Evolutionary conservation across 1,140 invertebrate genomes (phyloP).

Genomic region (Penaeus vannamei): DNA sequence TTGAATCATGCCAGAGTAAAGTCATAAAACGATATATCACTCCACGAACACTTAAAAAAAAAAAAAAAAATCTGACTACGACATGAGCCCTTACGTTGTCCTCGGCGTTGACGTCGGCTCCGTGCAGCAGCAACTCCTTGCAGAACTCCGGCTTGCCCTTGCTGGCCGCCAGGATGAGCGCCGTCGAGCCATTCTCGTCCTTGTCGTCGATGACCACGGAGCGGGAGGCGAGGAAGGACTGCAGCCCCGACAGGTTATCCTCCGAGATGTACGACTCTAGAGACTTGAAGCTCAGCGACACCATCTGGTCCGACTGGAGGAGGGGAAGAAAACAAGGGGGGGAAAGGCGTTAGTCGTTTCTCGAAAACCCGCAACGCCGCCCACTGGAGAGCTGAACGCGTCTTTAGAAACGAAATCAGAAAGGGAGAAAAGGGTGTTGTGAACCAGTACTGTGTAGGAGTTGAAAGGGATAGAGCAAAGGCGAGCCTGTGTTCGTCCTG

Average conservation of each 20-base stretch:
- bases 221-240: constrained; percentile 85
- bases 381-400: background rate
- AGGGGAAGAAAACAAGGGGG: constrained; percentile 39
- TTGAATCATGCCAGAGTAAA: background rate
- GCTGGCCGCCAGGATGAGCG: constrained; percentile 89
- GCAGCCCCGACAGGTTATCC: constrained; percentile 84
- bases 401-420: background rate
- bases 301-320: constrained; percentile 68
- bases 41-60: too few species aligned
- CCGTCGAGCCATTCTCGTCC: constrained; percentile 94
- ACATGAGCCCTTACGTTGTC: constrained; percentile 79
- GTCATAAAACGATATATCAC: too few species aligned
- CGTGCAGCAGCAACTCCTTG: constrained; percentile 85
- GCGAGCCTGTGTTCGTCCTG: too few species aligned
- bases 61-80: background rate
- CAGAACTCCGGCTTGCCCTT: constrained; percentile 87
- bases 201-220: constrained; percentile 88
- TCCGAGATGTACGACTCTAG: constrained; percentile 85
- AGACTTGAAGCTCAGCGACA: constrained; percentile 68
- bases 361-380: too few species aligned
- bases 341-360: constrained; percentile 4
- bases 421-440: background rate
- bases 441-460: background rate
- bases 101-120: constrained; percentile 90
- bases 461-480: background rate